Conservation (phyloP, 2,888 invertebrate genomes). For the Ametastegia equiseti region DNA sequence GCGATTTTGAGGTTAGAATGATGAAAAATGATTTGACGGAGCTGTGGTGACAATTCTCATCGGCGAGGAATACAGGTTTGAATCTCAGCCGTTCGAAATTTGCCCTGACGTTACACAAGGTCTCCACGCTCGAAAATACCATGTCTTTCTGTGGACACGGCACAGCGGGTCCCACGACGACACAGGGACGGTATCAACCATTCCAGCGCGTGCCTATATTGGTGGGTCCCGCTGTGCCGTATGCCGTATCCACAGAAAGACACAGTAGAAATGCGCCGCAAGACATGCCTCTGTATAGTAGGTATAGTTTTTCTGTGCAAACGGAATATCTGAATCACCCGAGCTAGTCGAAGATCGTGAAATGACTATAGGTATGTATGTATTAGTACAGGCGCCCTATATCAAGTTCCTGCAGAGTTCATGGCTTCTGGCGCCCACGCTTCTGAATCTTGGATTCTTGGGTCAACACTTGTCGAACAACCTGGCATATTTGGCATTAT, state of each 20-base stretch:
- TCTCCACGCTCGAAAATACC: too few species aligned
- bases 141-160: too few species aligned
- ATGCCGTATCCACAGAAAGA: too few species aligned
- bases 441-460: not conserved
- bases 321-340: not conserved
- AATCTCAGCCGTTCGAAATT: too few species aligned
- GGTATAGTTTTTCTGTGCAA: not conserved
- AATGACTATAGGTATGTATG: too few species aligned
- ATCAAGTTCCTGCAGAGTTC: not conserved
- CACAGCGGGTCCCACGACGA: too few species aligned
- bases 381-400: not conserved
- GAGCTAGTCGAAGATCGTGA: not conserved
- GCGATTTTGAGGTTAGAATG: too few species aligned
- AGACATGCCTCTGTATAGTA: not conserved
- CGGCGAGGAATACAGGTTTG: not conserved
- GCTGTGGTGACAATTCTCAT: not conserved
- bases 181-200: too few species aligned
- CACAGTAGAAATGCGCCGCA: not conserved
- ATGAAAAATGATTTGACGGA: not conserved
- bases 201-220: too few species aligned
- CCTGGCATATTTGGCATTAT: not conserved
- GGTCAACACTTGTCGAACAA: not conserved
- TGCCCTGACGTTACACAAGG: too few species aligned
- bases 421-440: not conserved
- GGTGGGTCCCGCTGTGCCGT: too few species aligned